These are phyloP conservation scores for Parnassius mnemosyne DNA, from an alignment of 2,888 invertebrate species.

Conservation along the genomic window DNA sequence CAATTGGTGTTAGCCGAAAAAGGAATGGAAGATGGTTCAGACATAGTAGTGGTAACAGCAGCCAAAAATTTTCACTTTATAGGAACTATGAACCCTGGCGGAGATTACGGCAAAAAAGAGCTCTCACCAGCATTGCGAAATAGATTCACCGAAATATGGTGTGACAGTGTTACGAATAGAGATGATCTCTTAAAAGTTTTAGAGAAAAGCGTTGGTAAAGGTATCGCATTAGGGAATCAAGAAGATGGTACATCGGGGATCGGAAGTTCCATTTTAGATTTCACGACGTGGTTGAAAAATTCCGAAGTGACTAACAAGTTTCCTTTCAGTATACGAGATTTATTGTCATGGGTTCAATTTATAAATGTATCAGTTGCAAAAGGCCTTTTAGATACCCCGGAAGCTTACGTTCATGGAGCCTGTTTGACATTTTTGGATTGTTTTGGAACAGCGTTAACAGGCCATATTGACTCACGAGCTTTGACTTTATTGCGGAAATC, in stretches of 20 bases:
- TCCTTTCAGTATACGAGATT: constrained; percentile 93
- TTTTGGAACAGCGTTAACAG: constrained; percentile 90
- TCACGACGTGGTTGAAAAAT: constrained; percentile 87
- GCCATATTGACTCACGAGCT: constrained; percentile 82
- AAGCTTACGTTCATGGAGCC: constrained; percentile 94
- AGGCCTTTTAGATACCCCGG: constrained; percentile 68
- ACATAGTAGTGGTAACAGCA: constrained; percentile 82
- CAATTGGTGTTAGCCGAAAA: constrained; percentile 95
- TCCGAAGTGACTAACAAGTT: constrained; percentile 88
- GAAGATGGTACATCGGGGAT: constrained; percentile 79
- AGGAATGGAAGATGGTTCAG: constrained; percentile 83
- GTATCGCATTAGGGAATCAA: constrained; percentile 77
- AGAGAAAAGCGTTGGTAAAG: constrained; percentile 85
- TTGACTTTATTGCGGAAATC: constrained; percentile 66
- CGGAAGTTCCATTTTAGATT: constrained; percentile 87
- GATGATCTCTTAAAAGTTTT: constrained; percentile 90
- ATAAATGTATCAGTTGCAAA: constrained; percentile 83
- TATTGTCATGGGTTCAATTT: constrained; percentile 95
- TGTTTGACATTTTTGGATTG: constrained; percentile 95
- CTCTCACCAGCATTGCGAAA: constrained; percentile 98
- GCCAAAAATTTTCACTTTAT: constrained; percentile 93
- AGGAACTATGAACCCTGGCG: constrained; percentile 99
- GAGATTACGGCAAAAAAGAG: constrained; percentile 99
- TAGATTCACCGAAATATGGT: constrained; percentile 99
- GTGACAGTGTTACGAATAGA: constrained; percentile 86